Percentiles rank a stretch among this genome's conserved stretches.
Evolutionary conservation across 1,140 invertebrate genomes (phyloP).

Genomic region (Dinoponera quadriceps): DNA sequence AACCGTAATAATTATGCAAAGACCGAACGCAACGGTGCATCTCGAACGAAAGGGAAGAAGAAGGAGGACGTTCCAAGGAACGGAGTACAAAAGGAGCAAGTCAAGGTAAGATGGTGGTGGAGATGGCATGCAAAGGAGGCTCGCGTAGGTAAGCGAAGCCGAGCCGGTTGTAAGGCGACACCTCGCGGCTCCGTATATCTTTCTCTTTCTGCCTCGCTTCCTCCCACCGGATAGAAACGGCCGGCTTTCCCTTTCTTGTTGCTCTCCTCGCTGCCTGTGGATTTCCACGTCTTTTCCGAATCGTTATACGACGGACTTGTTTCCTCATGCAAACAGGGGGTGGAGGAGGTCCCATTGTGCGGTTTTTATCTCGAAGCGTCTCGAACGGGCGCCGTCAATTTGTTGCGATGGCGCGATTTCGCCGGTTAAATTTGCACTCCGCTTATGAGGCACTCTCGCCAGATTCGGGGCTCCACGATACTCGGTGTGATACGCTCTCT

Average conservation of each 20-base stretch:
- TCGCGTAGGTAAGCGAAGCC: slow-evolving; percentile 84
- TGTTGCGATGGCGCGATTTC: slow-evolving; percentile 2
- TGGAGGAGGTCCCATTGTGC: slow-evolving; percentile 16
- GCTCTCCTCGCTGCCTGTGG: slow-evolving; percentile 48
- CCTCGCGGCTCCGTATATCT: slow-evolving; percentile 81
- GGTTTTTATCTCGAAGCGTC: not conserved
- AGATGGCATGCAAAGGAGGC: slow-evolving; percentile 86
- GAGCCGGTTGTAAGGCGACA: slow-evolving; percentile 86
- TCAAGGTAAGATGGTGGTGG: slow-evolving; percentile 82
- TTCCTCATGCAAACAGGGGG: not conserved
- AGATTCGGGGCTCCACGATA: not conserved
- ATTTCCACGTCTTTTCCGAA: slow-evolving; percentile 54
- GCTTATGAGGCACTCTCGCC: not conserved
- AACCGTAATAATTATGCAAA: slow-evolving; percentile 85
- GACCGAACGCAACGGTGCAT: slow-evolving; percentile 81
- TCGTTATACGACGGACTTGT: slow-evolving; percentile 33
- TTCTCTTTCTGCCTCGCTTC: slow-evolving; percentile 72
- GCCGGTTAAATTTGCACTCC: not conserved
- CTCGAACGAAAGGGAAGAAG: slow-evolving; percentile 66
- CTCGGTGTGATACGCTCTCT: not conserved
- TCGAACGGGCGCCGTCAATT: not conserved
- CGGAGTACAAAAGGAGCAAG: slow-evolving; percentile 80
- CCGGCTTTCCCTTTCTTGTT: slow-evolving; percentile 64
- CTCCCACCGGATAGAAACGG: slow-evolving; percentile 46
- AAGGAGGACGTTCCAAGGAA: slow-evolving; percentile 70